Base-by-base conservation (phyloP, 2,113 vertebrate genomes). In the Pachyramphus minor region DNA sequence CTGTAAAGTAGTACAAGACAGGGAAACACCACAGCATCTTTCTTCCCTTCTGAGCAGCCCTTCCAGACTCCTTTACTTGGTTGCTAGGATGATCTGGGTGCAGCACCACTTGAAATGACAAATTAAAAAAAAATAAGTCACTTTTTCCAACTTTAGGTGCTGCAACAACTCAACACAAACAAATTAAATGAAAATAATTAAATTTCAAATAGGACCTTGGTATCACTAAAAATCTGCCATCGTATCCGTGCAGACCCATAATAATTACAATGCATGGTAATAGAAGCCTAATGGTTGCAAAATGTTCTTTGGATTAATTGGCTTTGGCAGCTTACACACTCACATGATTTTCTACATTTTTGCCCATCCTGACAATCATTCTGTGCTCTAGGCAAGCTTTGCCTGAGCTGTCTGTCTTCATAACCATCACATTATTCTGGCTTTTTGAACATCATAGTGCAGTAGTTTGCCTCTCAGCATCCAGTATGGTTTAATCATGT, bases 381-480 rank as follows among this genome's bases (percentile, higher is more conserved):
- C 91, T 89, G 92, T 74, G 95, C 97, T 97, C 86, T 81, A 74
- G 92, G 95, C 96, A 93, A 73, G 89, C 87, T 85, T 89, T 97
- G 97, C 96, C 92, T 96, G 95, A 95, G 90, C 91, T 96, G 97
- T 97, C 96, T 84, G 91, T 94, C 95, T 96, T 89, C 52, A 95
- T 97, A 97, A 98, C 85, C 94, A 86, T 98, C 97, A 96, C 84
- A 96, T 97, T 97, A 97, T 97, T 96, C 94, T 96, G 96, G 96
- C 58, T 97, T 96, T 92, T 91, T 97, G 97, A 95, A 96, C 96
- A 94, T 90, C 85, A 92, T 47, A 96, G 92, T 89, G 85, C 93
- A 89, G 95, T 53, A 53, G 93, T 95, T 97, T 96, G 95, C 97
- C 96, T 97, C 82, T 97, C 96, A 97, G 90, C 93, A 93, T 66